A percentile compares a stretch with the other conserved stretches of the same genome.
Conservation (phyloP, 1,140 invertebrate genomes). For the Hycleus phaleratus region DNA sequence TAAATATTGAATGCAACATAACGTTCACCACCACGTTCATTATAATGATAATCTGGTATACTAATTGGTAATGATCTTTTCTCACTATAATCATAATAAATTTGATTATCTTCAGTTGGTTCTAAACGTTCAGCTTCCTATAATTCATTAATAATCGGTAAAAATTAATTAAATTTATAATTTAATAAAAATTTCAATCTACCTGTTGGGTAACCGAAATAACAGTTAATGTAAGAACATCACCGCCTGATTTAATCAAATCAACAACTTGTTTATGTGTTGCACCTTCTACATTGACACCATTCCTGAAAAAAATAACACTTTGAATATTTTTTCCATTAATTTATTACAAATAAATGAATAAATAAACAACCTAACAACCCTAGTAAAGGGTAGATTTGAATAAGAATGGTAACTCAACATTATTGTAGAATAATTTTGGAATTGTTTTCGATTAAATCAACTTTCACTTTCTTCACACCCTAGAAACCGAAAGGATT, state of each 20-base stretch:
- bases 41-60: constrained; percentile 87
- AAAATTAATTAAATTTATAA: no score
- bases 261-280: constrained; percentile 99
- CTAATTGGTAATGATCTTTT: constrained; percentile 96
- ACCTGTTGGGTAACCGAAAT: constrained; percentile 91
- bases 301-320: constrained; percentile 63
- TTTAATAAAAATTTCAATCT: constrained; percentile 3
- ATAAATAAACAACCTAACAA: no score
- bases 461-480: no score
- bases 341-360: no score
- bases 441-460: no score
- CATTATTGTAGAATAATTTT: no score
- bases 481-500: no score
- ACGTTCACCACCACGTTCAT: constrained; percentile 76
- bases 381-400: no score
- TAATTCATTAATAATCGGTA: constrained; percentile 22
- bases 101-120: constrained; percentile 78
- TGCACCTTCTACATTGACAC: constrained; percentile 94
- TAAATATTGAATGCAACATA: constrained; percentile 98
- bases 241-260: constrained; percentile 96
- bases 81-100: constrained; percentile 96
- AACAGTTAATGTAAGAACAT: constrained; percentile 90
- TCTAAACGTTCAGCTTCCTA: constrained; percentile 79
- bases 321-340: no score
- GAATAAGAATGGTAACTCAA: no score